Evolutionary conservation across 2,888 invertebrate species (phyloP).

Genomic region (Caenorhabditis sp.): DNA sequence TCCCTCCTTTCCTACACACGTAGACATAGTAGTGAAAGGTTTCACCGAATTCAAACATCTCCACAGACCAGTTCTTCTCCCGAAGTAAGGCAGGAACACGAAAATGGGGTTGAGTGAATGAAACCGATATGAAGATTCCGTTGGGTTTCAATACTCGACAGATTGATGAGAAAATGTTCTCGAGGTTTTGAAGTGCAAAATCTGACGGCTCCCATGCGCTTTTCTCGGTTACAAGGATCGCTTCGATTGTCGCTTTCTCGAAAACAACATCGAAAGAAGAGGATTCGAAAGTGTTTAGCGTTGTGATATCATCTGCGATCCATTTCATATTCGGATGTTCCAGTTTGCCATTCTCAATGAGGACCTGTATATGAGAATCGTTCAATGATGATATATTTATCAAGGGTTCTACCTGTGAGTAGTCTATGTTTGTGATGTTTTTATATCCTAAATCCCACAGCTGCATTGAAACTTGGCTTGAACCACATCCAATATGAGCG

Average conservation of each 20-base stretch:
- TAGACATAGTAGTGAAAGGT: constrained; percentile 78
- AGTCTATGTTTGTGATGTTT: constrained; percentile 84
- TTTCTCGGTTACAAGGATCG: constrained; percentile 84
- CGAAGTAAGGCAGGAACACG: constrained; percentile 81
- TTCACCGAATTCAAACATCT: constrained; percentile 75
- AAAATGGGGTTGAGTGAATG: constrained; percentile 85
- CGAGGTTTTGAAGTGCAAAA: constrained; percentile 70
- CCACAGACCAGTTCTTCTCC: constrained; percentile 71
- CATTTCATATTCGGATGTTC: constrained; percentile 84
- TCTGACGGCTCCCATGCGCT: constrained; percentile 78
- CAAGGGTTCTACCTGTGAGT: constrained; percentile 84
- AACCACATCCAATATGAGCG: constrained; percentile 84
- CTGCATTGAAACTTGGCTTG: constrained; percentile 84
- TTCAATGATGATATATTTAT: too few relatives aligned
- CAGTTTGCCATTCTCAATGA: constrained; percentile 55
- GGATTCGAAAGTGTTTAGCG: constrained; percentile 78
- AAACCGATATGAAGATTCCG: constrained; percentile 82
- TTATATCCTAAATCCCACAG: constrained; percentile 84
- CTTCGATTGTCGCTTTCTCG: constrained; percentile 85
- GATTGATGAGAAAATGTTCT: constrained; percentile 82
- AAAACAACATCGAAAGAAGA: constrained; percentile 84
- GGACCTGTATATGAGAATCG: constrained; percentile 53
- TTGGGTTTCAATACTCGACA: constrained; percentile 79
- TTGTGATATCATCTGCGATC: constrained; percentile 84
- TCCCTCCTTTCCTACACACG: constrained; percentile 67